A percentile compares a stretch with the other conserved stretches of the same genome.
Evolutionary conservation across 2,113 vertebrate genomes (phyloP).

Genomic region (Larimichthys crocea): DNA sequence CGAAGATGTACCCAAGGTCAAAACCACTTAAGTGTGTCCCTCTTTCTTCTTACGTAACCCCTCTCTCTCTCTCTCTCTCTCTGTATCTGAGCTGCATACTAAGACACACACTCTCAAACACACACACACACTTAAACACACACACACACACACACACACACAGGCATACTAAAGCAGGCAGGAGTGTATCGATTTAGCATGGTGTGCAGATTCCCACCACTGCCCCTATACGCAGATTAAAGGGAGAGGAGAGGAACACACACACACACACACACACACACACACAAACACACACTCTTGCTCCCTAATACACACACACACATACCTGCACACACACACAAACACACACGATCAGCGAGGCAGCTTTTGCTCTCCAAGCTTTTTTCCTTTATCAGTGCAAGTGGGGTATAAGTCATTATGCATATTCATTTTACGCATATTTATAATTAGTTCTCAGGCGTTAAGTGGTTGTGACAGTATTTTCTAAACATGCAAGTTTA

Average conservation of each 20-base stretch:
- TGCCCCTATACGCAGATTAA: constrained; percentile 81
- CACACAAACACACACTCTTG: constrained; percentile 54
- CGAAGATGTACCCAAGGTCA: constrained; percentile 78
- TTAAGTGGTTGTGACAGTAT: constrained; percentile 69
- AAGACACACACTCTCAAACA: constrained; percentile 63
- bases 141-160: constrained; percentile 49
- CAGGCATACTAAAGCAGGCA: constrained; percentile 74
- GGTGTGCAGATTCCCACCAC: constrained; percentile 84
- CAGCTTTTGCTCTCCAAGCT: constrained; percentile 71
- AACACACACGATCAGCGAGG: constrained; percentile 45
- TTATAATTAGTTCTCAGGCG: constrained; percentile 73
- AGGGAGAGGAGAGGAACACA: constrained; percentile 63
- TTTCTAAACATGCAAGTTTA: constrained; percentile 66
- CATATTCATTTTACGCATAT: constrained; percentile 76
- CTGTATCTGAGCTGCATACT: constrained; percentile 77
- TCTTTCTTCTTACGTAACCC: constrained; percentile 80
- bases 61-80: constrained; percentile 43
- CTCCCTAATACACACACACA: constrained; percentile 49
- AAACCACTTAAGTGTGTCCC: constrained; percentile 82
- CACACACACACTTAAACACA: constrained; percentile 13
- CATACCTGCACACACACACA: constrained; percentile 28
- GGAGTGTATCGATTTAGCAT: constrained; percentile 83
- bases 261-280: constrained; percentile 34
- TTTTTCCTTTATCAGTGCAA: constrained; percentile 71
- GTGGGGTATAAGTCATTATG: constrained; percentile 66